Evolutionary conservation across 2,113 vertebrate genomes (phyloP), one percentile per base, ranked within the genome.

Genomic region (Aythya baeri): DNA sequence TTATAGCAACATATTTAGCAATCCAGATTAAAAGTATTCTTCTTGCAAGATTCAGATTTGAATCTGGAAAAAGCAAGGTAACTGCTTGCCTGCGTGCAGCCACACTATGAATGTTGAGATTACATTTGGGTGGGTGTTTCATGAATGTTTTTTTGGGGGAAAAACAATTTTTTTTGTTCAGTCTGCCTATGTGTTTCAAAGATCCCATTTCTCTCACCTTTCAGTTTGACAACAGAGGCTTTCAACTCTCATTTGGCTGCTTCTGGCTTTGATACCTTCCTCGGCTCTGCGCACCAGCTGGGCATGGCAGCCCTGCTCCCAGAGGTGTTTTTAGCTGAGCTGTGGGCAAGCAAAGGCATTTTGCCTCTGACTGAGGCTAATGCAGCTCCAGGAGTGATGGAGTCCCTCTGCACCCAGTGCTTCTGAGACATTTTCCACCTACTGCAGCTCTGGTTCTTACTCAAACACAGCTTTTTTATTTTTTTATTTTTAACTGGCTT

Each of bases 1-100:
- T 97, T 96, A 92, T 73, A 89, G 18, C n/a, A 90, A 63, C 31
- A 11, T 82, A 75, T 88, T 93, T 90, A 82, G 25, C 44, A 84
- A 63, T 58, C 32, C 17, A 89, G 36, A 50, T 43, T 84, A 72
- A 90, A 70, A 80, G 65, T 8, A 20, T 68, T 76, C 61, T 83
- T 20, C 78, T 95, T 84, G 68, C 80, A 92, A 66, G 41, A 83
- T 57, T 72, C 66, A 46, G 17, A 44, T 46, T 38, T 70, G 25
- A 83, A 94, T 88, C 58, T 44, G 46, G 43, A 65, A 83, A 59
- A 91, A 63, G 7, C 14, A 13, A 49, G 4, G 7, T 49, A 31
- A 67, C 36, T 70, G 25, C 3, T 9, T 38, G 41, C 61, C 29
- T 8, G 0, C 31, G 17, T n/a, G 57, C 54, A 85, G 81, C 78